Conservation (phyloP, 2,113 vertebrate genomes). For the Tyto alba region DNA sequence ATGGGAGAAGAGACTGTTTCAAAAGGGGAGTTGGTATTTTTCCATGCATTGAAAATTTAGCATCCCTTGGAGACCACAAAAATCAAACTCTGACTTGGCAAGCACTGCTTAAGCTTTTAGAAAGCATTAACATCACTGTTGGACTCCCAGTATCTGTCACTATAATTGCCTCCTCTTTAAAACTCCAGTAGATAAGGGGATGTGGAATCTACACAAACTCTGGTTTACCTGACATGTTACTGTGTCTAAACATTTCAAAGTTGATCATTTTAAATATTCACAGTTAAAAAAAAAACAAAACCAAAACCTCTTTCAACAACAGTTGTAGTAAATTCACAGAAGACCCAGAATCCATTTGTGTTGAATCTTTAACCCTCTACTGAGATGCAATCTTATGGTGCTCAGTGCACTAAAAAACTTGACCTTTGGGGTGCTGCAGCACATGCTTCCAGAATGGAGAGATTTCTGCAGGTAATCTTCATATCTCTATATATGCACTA, state of each 20-base stretch:
- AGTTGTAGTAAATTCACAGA: neutral
- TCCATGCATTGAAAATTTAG: constrained; percentile 52
- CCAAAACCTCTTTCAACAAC: neutral
- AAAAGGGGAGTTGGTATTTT: constrained; percentile 47
- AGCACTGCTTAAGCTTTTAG: constrained; percentile 43
- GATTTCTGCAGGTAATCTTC: neutral
- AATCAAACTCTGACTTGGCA: neutral
- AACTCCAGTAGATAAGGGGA: neutral
- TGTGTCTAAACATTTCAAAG: neutral
- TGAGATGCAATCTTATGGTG: neutral
- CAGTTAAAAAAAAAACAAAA: neutral
- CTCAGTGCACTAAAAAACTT: neutral
- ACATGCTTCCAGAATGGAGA: neutral
- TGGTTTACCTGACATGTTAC: neutral
- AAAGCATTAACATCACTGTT: constrained; percentile 37
- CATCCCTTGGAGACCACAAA: constrained; percentile 30
- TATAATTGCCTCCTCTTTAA: neutral
- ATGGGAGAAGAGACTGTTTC: constrained; percentile 7
- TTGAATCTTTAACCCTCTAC: neutral
- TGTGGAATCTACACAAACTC: neutral
- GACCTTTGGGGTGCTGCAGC: neutral
- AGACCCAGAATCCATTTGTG: neutral
- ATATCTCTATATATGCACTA: neutral
- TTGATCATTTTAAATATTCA: neutral
- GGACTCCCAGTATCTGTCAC: neutral